Conservation (phyloP, 2,113 vertebrate genomes). For the Dolichallabes microphthalmus region DNA sequence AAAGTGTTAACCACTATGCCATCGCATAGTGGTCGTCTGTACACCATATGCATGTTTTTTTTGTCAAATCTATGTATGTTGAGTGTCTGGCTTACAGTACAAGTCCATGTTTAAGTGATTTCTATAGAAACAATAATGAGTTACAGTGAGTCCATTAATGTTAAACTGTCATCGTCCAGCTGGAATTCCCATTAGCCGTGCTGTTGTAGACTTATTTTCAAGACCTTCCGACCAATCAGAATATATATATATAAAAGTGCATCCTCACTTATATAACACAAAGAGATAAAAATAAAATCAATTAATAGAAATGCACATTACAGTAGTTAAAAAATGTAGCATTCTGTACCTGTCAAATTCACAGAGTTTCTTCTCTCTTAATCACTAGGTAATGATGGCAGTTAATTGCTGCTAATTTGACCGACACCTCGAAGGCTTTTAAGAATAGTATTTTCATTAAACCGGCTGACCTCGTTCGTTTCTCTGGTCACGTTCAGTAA, state of each 20-base stretch:
- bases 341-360: conserved; percentile 6
- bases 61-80: background rate
- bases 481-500: conserved; percentile 58
- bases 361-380: background rate
- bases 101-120: background rate
- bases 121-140: background rate
- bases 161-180: too few species aligned
- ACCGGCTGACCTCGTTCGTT: conserved; percentile 43
- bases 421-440: conserved; percentile 32
- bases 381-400: conserved; percentile 13
- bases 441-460: conserved; percentile 51
- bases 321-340: too few species aligned
- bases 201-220: background rate
- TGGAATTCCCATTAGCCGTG: background rate
- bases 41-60: background rate
- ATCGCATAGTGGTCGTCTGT: too few species aligned
- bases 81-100: too few species aligned
- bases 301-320: background rate
- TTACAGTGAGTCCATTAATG: too few species aligned
- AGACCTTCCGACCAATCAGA: background rate
- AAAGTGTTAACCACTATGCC: too few species aligned
- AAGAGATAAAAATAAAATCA: background rate
- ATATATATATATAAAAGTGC: background rate
- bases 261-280: background rate
- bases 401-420: conserved; percentile 34